Base-by-base conservation (phyloP, 2,888 invertebrate species). In the Aelia acuminata region DNA sequence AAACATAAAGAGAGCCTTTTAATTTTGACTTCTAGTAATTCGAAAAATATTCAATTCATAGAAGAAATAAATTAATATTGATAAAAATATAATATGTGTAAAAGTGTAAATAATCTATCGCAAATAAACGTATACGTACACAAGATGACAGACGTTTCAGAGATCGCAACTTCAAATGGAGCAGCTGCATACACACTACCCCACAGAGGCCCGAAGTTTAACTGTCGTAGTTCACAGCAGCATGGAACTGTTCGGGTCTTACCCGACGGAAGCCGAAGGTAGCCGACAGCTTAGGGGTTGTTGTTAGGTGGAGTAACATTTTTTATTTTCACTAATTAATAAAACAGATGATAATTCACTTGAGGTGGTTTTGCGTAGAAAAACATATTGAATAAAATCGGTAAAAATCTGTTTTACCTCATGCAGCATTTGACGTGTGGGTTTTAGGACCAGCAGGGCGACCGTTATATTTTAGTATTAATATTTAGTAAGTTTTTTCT, bases 161-260 rank as follows among this genome's bases (percentile, higher is more conserved):
- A 70, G 63, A 70, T 70, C 63, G 63, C 63, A 70, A 70, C 3
- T 70, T 70, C 18, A 7, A 70, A 70, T 18, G 35, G 35, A 35
- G 35, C 63, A 70, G 63, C 63, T 5, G 18, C 63, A 70, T 70
- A 70, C 31, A 70, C 63, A 35, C 63, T 70, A 0, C 63, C 18
- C 63, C 63, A 70, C 8, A 18, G 35, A 70, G 5, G 63, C 63
- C 63, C 63, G 63, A 70, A 70, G 63, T 70, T 70, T 31, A 70
- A 70, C 63, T 70, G 63, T 70, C 63, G 63, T 70, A 70, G 63
- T 70, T 70, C 63, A 70, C 63, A 70, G 63, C 31, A 35, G 35
- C 8, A 20, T 35, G 31, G 63, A 18, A 70, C 63, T 35, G 63
- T 35, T 70, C 63, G 63, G 63, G 63, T 35, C 31, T 18, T 70